Evolutionary conservation across 2,797 vertebrate species (phyloP), one percentile per base, ranked within the genome.

Genomic region (Steatocranus sp.): DNA sequence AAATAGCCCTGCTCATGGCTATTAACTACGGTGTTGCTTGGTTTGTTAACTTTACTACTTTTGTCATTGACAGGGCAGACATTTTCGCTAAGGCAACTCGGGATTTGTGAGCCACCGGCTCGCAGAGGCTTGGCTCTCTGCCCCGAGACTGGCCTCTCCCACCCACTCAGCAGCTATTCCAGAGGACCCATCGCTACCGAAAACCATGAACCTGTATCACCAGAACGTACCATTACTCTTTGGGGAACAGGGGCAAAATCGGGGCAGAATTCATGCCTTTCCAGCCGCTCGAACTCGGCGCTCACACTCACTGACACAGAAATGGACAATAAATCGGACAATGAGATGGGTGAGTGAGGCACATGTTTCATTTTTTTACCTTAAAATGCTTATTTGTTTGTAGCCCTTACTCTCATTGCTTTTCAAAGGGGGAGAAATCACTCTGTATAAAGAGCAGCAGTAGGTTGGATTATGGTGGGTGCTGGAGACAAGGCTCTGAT

Each of bases 231-330:
- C 97, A 97, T 98, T 95, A 95, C 96, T 92, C 97, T 99, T 77
- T 99, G 98, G 98, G 98, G 97, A 81, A 95, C 97, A 91, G 98
- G 98, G 90, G 96, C 97, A 89, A 99, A 98, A 91, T 97, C 97
- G 9, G 97, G 97, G 88, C 97, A 96, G 93, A 98, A 97, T 87
- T 99, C 98, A 83, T 98, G 97, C 94, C 97, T 98, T 83, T 99
- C 99, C 77, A 99, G 98, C 80, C 98, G 97, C 91, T 99, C 98
- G 90, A 99, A 99, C 96, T 99, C 98, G 2, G 98, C 96, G 79
- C 97, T 99, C 92, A 99, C 98, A 18, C 97, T 99, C 95, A 98
- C 98, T 34, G 99, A 99, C 94, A 99, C 98, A 1, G 98, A 99
- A 93, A 98, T 98, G 3, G 99, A 99, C 87, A 99, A 99, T 97